A percentile compares a stretch with the other conserved stretches of the same genome.
Evolutionary conservation across 2,113 vertebrate genomes (phyloP).

Genomic region (Cardinalis cardinalis): DNA sequence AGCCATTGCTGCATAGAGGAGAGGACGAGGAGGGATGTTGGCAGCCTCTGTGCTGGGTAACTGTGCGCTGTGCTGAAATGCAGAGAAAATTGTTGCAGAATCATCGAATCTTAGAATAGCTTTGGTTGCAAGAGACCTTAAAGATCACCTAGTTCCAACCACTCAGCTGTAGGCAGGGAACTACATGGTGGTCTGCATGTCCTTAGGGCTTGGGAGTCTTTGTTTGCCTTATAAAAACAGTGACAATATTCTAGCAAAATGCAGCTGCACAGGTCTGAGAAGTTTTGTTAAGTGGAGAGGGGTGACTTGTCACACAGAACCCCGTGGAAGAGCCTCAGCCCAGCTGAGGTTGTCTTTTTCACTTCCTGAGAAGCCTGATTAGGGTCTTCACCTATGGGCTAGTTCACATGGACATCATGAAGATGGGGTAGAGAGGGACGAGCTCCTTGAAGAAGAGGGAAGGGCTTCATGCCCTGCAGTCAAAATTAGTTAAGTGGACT

Average conservation of each 20-base stretch:
- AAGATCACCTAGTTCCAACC: not conserved
- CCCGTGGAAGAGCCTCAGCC: not conserved
- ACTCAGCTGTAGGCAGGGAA: not conserved
- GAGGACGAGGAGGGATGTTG: fast-evolving
- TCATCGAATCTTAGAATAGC: not conserved
- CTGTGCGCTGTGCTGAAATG: not conserved
- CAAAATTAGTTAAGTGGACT: not conserved
- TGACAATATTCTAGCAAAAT: not conserved
- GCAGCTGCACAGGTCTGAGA: not conserved
- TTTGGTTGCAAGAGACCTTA: not conserved
- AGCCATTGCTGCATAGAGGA: not conserved
- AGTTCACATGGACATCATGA: not conserved
- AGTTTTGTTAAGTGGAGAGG: not conserved
- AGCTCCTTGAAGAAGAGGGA: not conserved
- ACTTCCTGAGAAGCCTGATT: not conserved
- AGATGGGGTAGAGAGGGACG: not conserved
- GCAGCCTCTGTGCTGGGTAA: fast-evolving
- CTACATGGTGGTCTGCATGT: not conserved
- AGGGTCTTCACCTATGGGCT: not conserved
- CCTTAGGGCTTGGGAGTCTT: not conserved
- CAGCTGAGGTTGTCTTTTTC: not conserved
- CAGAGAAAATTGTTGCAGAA: not conserved
- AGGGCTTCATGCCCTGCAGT: not conserved
- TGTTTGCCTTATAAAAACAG: not conserved
- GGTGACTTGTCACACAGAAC: not conserved